phyloP scores from a whole-genome alignment of 2,888 invertebrate genomes.

The Leptopilina drosophilae region DNA sequence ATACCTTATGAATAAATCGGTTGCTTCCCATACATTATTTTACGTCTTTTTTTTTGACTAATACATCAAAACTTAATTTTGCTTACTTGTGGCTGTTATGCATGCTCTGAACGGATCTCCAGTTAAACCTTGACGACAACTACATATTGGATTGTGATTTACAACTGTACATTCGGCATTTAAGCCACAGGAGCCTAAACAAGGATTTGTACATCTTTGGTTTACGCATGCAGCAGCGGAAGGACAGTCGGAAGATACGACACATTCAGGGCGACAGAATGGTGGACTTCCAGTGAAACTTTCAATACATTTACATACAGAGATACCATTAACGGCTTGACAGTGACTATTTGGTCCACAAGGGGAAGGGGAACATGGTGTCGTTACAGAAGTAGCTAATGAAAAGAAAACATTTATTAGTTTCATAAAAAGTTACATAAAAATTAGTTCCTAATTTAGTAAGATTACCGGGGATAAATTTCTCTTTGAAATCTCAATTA shows the following conservation, averaged over 20 bases:
- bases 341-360: conserved; percentile 80
- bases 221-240: conserved; percentile 81
- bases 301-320: conserved; percentile 77
- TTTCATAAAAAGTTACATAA: neutral
- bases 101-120: conserved; percentile 83
- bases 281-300: conserved; percentile 78
- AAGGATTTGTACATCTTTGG: conserved; percentile 85
- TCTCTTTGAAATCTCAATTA: neutral
- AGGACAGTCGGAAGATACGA: conserved; percentile 78
- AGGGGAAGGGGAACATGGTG: conserved; percentile 52
- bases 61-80: neutral
- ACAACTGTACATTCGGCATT: conserved; percentile 80
- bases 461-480: neutral
- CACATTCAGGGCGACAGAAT: conserved; percentile 76
- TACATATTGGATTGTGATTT: conserved; percentile 80
- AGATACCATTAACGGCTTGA: conserved; percentile 79
- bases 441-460: neutral
- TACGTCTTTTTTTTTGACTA: neutral
- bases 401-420: neutral
- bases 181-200: conserved; percentile 86
- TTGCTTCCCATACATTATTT: neutral
- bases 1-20: neutral
- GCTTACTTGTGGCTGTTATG: conserved; percentile 49
- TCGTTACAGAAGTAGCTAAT: conserved; percentile 38
- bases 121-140: conserved; percentile 77